A percentile compares a stretch with the other conserved stretches of the same genome.
These are phyloP conservation scores for Dendrolimus houi DNA, from an alignment of 2,888 invertebrate genomes.

Conservation along the genomic window DNA sequence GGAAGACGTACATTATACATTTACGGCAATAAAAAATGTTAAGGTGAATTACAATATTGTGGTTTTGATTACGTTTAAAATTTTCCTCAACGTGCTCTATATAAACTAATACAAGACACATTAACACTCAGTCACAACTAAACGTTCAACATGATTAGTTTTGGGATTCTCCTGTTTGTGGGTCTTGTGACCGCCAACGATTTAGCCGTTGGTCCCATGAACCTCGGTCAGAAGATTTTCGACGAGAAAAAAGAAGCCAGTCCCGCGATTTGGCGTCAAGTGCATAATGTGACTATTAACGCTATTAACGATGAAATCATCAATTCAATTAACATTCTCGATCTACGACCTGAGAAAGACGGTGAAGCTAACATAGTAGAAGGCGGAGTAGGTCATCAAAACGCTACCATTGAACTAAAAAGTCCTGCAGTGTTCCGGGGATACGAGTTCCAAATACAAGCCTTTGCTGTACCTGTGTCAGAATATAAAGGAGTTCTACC, in stretches of 20 bases:
- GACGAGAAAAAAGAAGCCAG: constrained; percentile 45
- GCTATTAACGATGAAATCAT: constrained; percentile 43
- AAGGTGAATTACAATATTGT: constrained; percentile 31
- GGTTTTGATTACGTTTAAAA: constrained; percentile 27
- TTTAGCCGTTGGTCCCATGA: constrained; percentile 30
- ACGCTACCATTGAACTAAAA: constrained; percentile 52
- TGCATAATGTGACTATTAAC: constrained; percentile 39
- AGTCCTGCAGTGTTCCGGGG: constrained; percentile 58
- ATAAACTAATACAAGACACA: constrained; percentile 30
- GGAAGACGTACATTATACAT: constrained; percentile 36
- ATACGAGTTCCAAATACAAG: constrained; percentile 48
- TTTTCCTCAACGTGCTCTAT: constrained; percentile 54
- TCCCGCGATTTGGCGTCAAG: constrained; percentile 52
- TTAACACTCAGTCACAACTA: constrained; percentile 27
- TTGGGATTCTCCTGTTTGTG: constrained; percentile 26
- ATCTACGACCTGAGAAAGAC: constrained; percentile 50
- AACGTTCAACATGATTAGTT: constrained; percentile 26
- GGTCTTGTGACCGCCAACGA: constrained; percentile 36
- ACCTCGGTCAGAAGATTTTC: constrained; percentile 38
- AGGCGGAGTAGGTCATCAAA: constrained; percentile 51
- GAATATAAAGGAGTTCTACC: background rate
- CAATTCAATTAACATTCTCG: constrained; percentile 40
- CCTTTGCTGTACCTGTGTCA: constrained; percentile 28
- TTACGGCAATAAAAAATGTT: constrained; percentile 39
- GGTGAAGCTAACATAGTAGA: constrained; percentile 49